Conservation (phyloP, 2,888 invertebrate genomes). For the Dinocampus coccinellae region DNA sequence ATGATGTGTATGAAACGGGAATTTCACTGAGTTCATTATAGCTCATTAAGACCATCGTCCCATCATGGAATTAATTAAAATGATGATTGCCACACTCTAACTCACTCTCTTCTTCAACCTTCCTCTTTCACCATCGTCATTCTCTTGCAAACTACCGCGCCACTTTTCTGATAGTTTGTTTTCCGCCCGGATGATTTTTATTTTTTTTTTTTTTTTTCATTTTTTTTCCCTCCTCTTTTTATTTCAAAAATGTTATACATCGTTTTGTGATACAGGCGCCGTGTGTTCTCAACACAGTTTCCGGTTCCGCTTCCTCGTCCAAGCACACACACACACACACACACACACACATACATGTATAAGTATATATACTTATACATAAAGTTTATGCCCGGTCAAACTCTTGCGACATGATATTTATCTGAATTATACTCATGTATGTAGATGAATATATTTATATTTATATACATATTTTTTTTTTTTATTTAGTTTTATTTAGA, state of each 20-base stretch:
- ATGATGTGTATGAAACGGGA: not conserved
- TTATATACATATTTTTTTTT: too few relatives aligned
- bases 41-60: conserved; percentile 34
- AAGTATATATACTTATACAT: conserved; percentile 19
- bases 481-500: too few relatives aligned
- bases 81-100: too few relatives aligned
- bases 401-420: not conserved
- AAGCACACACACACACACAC: too few relatives aligned
- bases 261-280: conserved; percentile 46
- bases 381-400: conserved; percentile 8
- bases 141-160: too few relatives aligned
- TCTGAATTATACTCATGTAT: not conserved
- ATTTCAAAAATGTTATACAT: conserved; percentile 43
- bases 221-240: conserved; percentile 44
- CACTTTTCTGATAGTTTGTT: conserved; percentile 28
- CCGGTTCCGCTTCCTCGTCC: conserved; percentile 55
- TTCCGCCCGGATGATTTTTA: conserved; percentile 40
- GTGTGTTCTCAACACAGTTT: conserved; percentile 41
- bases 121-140: too few relatives aligned
- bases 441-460: too few relatives aligned
- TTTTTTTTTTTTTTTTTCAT: not conserved
- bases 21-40: not conserved
- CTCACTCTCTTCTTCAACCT: too few relatives aligned
- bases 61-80: conserved; percentile 34
- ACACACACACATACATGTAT: too few relatives aligned